Base-by-base conservation (phyloP, 2,888 invertebrate species). In the Ctena decussata region DNA sequence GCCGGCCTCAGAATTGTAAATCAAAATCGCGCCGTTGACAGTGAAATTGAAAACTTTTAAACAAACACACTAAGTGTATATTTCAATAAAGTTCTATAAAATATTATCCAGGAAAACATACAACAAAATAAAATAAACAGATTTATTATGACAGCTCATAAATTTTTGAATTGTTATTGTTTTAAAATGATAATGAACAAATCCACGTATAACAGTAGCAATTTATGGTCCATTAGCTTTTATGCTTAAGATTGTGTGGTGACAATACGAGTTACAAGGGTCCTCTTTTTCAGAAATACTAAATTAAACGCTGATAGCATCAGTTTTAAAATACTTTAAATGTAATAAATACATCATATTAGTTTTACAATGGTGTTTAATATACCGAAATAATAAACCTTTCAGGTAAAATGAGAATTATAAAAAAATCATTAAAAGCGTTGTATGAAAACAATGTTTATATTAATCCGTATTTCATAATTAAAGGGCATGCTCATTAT, bases 401-500 rank as follows among this genome's bases (percentile, higher is more conserved):
- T 65, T 65, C 24, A 65, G 65, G 46, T 5, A 65, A 65, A 65
- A 65, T 65, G 65, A 65, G 65, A 65, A 32, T 35, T 21, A 32
- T 35, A 35, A 65, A 65, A 65, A 65, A 35, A 32, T 32, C 32
- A 57, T 65, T 32, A 32, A 57, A 65, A 65, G 21, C 65, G 65
- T 35, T 35, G 65, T 35, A 21, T 32, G 65, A 65, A 65, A 65
- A 65, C 65, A 65, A 35, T 18, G 35, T 35, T 65, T 65, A 35
- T 35, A 65, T 65, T 65, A 65, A 65, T 65, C 27, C 15, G 65
- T 35, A 12, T 65, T 65, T 65, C 65, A 65, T 87, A 87, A 87
- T 87, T 87, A 87, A 82, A 87, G 80, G 77, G 84, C 75, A 60
- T 35, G 77, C 32, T 76, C 46, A 35, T 57, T 57, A 70, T 82